These are phyloP conservation scores for Spodoptera litura DNA, from an alignment of 1,140 invertebrate species.

Conservation along the genomic window DNA sequence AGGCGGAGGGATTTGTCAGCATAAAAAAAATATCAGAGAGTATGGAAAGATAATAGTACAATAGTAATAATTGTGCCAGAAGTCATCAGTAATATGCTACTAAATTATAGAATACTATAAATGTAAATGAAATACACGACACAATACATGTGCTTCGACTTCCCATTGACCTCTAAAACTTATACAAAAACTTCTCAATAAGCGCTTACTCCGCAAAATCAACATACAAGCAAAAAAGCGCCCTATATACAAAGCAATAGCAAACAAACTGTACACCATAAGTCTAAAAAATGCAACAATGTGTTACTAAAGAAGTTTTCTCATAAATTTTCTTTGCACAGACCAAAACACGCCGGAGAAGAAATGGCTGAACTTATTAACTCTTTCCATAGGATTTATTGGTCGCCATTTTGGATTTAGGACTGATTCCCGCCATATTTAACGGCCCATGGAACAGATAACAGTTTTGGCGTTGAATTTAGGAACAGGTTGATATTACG, in stretches of 20 bases:
- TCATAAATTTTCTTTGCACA: slow-evolving; percentile 3
- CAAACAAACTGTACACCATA: slow-evolving; percentile 10
- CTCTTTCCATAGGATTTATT: slow-evolving; percentile 36
- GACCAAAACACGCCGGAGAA: slow-evolving; percentile 19
- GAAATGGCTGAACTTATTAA: slow-evolving; percentile 29
- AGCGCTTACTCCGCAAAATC: neutral
- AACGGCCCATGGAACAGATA: slow-evolving; percentile 4
- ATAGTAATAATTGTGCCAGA: too few species aligned
- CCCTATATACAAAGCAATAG: neutral
- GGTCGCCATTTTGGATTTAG: slow-evolving; percentile 23
- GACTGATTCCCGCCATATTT: slow-evolving; percentile 17
- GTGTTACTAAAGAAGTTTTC: slow-evolving; percentile 4
- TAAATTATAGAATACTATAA: too few species aligned
- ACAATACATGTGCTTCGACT: too few species aligned
- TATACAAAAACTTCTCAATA: too few species aligned
- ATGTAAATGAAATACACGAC: too few species aligned
- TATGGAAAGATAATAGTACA: too few species aligned
- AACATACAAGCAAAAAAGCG: neutral
- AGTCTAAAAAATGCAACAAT: slow-evolving; percentile 17
- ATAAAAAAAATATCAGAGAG: too few species aligned
- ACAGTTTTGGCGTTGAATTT: neutral
- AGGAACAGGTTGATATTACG: too few species aligned
- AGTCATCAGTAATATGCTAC: too few species aligned
- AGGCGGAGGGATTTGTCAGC: too few species aligned
- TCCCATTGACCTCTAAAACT: too few species aligned